These are phyloP conservation scores for Lasioglossum leucozonium DNA, from an alignment of 2,888 invertebrate genomes.

Conservation along the genomic window DNA sequence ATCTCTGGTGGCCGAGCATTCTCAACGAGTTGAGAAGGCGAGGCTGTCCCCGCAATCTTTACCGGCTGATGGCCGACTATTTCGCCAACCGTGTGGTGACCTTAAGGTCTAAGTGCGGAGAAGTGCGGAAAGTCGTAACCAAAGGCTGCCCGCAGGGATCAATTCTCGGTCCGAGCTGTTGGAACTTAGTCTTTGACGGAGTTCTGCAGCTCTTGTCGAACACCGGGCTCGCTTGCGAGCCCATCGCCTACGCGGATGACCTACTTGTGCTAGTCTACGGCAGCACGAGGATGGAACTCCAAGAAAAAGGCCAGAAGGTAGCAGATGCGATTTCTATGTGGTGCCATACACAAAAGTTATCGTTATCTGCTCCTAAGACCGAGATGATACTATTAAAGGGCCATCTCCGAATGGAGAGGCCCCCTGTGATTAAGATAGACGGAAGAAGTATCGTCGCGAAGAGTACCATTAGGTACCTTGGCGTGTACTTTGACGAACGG, in stretches of 20 bases:
- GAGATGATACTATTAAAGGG: neutral
- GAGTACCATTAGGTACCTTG: neutral
- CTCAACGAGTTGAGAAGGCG: neutral
- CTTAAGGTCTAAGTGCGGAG: neutral
- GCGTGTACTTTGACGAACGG: neutral
- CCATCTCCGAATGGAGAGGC: neutral
- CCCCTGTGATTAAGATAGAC: neutral
- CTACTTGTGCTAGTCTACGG: neutral
- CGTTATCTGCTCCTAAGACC: no score
- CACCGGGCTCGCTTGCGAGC: neutral
- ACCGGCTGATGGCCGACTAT: neutral
- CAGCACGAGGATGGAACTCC: neutral
- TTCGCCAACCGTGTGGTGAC: neutral
- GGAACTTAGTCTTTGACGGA: neutral
- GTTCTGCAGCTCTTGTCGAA: neutral
- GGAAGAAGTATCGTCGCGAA: neutral
- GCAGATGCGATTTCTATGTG: no score
- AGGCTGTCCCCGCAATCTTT: neutral
- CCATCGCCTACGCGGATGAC: neutral
- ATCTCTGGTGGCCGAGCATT: neutral
- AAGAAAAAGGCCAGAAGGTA: neutral
- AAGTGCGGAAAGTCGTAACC: neutral
- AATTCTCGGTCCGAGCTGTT: conserved; percentile 9
- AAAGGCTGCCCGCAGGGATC: conserved; percentile 21
- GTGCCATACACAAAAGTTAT: no score